Percentiles rank a stretch among this genome's conserved stretches.
Evolutionary conservation across 2,113 vertebrate species (phyloP).

Genomic region (Argyrosomus japonicus): DNA sequence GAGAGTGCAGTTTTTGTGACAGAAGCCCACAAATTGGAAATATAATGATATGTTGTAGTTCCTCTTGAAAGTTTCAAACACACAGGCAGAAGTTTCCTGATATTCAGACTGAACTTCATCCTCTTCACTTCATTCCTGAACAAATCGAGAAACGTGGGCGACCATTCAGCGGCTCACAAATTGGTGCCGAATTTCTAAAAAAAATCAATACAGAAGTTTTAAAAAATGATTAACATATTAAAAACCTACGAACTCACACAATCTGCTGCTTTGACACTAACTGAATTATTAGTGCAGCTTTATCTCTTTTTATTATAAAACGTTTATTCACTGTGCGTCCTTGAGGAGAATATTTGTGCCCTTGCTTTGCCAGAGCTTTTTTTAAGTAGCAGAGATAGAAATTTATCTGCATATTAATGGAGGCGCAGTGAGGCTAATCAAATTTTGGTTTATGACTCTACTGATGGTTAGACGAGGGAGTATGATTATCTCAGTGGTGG

Average conservation of each 20-base stretch:
- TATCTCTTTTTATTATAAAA: slow-evolving; percentile 5
- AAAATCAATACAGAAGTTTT: neutral
- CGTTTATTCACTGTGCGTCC: neutral
- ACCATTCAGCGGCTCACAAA: neutral
- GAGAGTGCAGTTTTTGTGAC: slow-evolving; percentile 48
- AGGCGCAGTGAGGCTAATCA: slow-evolving; percentile 23
- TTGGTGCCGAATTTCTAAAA: neutral
- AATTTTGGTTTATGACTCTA: slow-evolving; percentile 49
- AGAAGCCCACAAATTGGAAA: slow-evolving; percentile 52
- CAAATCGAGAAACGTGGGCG: neutral
- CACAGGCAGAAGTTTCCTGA: neutral
- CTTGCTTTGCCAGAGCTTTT: slow-evolving; percentile 3
- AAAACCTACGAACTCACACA: neutral
- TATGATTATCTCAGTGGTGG: slow-evolving; percentile 21
- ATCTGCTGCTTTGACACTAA: neutral
- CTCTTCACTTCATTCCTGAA: slow-evolving; percentile 5
- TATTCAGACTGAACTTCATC: slow-evolving; percentile 13
- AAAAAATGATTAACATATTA: neutral
- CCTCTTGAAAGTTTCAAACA: slow-evolving; percentile 27
- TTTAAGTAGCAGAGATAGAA: slow-evolving; percentile 13
- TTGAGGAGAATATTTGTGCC: slow-evolving; percentile 1
- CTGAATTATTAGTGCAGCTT: neutral
- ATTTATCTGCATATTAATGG: slow-evolving; percentile 29
- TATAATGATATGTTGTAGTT: slow-evolving; percentile 39
- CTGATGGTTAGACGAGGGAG: slow-evolving; percentile 21